Percentiles rank a stretch among this genome's conserved stretches.
Conservation (phyloP, 2,888 invertebrate genomes). For the Drosophila cognata region DNA sequence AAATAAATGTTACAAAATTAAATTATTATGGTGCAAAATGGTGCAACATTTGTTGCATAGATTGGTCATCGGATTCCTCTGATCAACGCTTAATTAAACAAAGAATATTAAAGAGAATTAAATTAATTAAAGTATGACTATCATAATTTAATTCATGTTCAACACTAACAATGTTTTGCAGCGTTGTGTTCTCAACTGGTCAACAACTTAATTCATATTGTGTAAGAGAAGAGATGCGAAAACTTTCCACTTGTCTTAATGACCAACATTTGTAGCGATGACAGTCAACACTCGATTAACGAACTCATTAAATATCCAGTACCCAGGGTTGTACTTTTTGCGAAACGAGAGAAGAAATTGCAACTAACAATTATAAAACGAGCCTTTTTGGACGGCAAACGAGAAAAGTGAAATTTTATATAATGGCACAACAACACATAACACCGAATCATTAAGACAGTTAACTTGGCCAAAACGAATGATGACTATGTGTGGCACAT, state of each 20-base stretch:
- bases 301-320: constrained; percentile 39
- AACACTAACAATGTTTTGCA: neutral
- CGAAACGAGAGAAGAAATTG: constrained; percentile 38
- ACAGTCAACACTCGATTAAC: constrained; percentile 43
- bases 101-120: neutral
- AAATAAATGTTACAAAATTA: too few relatives aligned
- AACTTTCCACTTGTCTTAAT: constrained; percentile 48
- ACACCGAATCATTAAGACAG: constrained; percentile 78
- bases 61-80: neutral
- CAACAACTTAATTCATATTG: constrained; percentile 25
- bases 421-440: constrained; percentile 67
- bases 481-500: constrained; percentile 73
- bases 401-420: constrained; percentile 79
- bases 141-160: neutral
- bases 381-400: constrained; percentile 53
- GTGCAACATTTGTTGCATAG: neutral
- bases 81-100: neutral
- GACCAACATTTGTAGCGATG: constrained; percentile 47
- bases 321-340: constrained; percentile 14
- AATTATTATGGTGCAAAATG: neutral
- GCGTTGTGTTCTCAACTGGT: neutral
- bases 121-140: too few relatives aligned
- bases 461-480: constrained; percentile 61
- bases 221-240: constrained; percentile 22
- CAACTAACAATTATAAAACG: constrained; percentile 32